These are phyloP conservation scores for Octodonta nipae DNA, from an alignment of 2,888 invertebrate genomes.

Conservation along the genomic window DNA sequence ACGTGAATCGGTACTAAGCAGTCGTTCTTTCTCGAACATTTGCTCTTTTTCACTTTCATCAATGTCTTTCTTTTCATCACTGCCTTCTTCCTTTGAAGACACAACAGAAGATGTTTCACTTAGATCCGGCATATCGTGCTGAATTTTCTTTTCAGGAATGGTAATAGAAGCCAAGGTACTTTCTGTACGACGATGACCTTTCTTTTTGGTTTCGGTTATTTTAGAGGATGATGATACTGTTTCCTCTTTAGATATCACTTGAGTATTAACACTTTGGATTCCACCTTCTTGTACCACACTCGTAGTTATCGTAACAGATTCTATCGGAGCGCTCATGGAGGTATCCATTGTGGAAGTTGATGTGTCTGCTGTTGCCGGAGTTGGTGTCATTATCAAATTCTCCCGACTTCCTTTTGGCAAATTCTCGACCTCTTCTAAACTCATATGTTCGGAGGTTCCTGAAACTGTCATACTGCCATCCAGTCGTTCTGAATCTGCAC, in stretches of 20 bases:
- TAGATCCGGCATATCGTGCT: constrained; percentile 28
- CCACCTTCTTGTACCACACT: constrained; percentile 37
- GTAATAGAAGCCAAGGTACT: constrained; percentile 34
- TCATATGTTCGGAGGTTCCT: constrained; percentile 36
- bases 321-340: constrained; percentile 26
- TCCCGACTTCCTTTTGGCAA: constrained; percentile 25
- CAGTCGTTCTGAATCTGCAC: constrained; percentile 34
- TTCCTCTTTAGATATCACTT: constrained; percentile 40
- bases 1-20: constrained; percentile 31
- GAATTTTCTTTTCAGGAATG: constrained; percentile 21
- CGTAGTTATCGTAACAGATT: constrained; percentile 41
- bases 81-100: constrained; percentile 35
- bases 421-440: constrained; percentile 31
- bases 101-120: constrained; percentile 31
- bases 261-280: constrained; percentile 40
- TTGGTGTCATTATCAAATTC: constrained; percentile 22
- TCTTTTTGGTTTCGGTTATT: constrained; percentile 27
- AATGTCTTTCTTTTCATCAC: constrained; percentile 36
- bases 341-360: constrained; percentile 32
- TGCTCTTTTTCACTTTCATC: constrained; percentile 33
- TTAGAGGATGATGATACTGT: constrained; percentile 14
- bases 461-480: constrained; percentile 36
- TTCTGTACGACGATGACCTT: constrained; percentile 44
- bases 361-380: constrained; percentile 26
- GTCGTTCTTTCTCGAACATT: constrained; percentile 36